Evolutionary conservation across 2,113 vertebrate genomes (phyloP), one percentile per base, ranked within the genome.

Genomic region (Bagarius yarrelli): DNA sequence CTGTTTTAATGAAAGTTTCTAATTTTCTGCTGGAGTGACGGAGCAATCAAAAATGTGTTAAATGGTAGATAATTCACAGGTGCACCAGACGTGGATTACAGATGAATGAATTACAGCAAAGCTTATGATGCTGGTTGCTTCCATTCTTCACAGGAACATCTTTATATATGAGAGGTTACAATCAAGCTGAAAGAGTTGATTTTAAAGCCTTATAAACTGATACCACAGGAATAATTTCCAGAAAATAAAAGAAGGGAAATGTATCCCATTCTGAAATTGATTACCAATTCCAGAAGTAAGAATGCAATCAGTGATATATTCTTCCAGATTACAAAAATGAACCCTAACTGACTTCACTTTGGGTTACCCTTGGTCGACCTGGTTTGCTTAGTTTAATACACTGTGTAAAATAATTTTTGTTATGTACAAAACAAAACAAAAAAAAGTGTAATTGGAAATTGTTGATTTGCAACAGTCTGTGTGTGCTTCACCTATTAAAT

Each of bases 181-280:
- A 85, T 15, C 5, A 11, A 34, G 4, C 6, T 34, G 1, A 81
- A 86, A 83, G 83, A 76, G 61, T 79, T 86, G 71, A 23, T 44
- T 71, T 71, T 14, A 79, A 79, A 79, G 64, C 32, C 9, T 32
- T 56, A 25, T 70, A 34, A 70, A 59, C 30, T 25, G 36, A 79
- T 70, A n/a, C 57, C 23, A 69, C 15, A 25, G n/a, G 15, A 66
- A 67, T 44, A 69, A 53, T 69, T 69, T 79, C 34, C 3, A 69
- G 23, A 79, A 47, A 44, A 3, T 19, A 25, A 47, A 71, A 50
- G 44, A 15, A 11, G 27, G 13, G n/a, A 71, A 50, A 71, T 71
- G 14, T 12, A 52, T 13, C 23, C 21, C 23, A 44, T 16, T 47
- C 14, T 44, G 9, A 2, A 25, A 69, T 47, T 69, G 40, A 47